phyloP scores from a whole-genome alignment of 2,797 vertebrate species.

The Pangasius djambal region DNA sequence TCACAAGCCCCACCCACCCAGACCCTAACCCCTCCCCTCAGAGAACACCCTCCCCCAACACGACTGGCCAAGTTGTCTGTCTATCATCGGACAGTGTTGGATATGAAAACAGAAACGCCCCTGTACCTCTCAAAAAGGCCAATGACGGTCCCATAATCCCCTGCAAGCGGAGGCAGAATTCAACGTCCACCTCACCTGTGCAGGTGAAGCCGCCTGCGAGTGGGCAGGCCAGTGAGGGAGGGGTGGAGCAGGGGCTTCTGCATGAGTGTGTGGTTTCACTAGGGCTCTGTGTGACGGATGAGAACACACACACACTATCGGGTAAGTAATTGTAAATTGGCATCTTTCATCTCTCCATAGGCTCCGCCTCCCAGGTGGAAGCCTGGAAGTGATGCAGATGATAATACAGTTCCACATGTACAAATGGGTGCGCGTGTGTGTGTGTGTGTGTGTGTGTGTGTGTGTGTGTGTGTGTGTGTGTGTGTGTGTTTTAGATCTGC shows the following conservation, averaged over 20 bases:
- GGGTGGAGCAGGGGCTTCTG: slow-evolving; percentile 67
- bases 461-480: slow-evolving; percentile 32
- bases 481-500: slow-evolving; percentile 44
- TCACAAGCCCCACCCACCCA: slow-evolving; percentile 23
- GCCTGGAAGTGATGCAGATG: neutral
- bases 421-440: neutral
- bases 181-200: slow-evolving; percentile 11
- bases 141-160: slow-evolving; percentile 58
- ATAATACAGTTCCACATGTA: neutral
- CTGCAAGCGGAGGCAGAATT: slow-evolving; percentile 21
- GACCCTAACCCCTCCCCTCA: neutral
- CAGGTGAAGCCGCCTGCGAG: neutral
- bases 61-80: slow-evolving; percentile 33
- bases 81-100: slow-evolving; percentile 54
- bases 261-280: slow-evolving; percentile 69
- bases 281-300: slow-evolving; percentile 57
- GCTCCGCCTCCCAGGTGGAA: neutral
- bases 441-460: slow-evolving; percentile 24
- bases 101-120: slow-evolving; percentile 17
- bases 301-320: slow-evolving; percentile 57
- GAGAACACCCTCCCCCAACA: slow-evolving; percentile 65
- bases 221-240: slow-evolving; percentile 40
- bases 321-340: slow-evolving; percentile 60
- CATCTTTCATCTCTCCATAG: neutral
- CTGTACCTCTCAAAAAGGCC: slow-evolving; percentile 46